These are phyloP conservation scores for Spodoptera frugiperda DNA, from an alignment of 1,140 invertebrate species.

Conservation along the genomic window DNA sequence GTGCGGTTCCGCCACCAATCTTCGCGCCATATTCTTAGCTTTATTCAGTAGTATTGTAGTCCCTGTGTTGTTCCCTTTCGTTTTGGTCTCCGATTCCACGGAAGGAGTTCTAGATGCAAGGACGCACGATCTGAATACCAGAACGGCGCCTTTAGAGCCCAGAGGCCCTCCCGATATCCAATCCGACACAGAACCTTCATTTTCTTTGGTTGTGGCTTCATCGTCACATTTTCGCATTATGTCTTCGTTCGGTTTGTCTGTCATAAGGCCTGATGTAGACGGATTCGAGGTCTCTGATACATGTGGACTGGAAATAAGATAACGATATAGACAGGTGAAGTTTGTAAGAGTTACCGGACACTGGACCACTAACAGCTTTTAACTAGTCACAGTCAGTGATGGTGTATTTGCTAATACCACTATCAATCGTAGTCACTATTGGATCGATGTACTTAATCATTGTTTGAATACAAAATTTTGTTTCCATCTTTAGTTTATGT, in stretches of 20 bases:
- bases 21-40: slow-evolving; percentile 80
- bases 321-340: not conserved
- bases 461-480: too few relatives aligned
- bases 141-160: slow-evolving; percentile 84
- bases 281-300: slow-evolving; percentile 79
- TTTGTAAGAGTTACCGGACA: too few relatives aligned
- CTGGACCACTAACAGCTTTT: too few relatives aligned
- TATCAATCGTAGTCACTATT: too few relatives aligned
- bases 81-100: slow-evolving; percentile 78
- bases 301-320: slow-evolving; percentile 76
- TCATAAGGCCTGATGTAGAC: slow-evolving; percentile 80
- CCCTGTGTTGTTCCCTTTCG: slow-evolving; percentile 76
- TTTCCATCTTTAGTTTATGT: too few relatives aligned
- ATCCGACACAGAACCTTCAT: slow-evolving; percentile 87
- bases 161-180: slow-evolving; percentile 86
- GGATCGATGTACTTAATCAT: too few relatives aligned
- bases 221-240: slow-evolving; percentile 81
- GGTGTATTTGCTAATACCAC: too few relatives aligned
- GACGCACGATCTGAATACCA: slow-evolving; percentile 87
- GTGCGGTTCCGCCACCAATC: slow-evolving; percentile 78
- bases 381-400: too few relatives aligned
- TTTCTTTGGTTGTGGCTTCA: slow-evolving; percentile 61
- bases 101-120: slow-evolving; percentile 82
- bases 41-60: slow-evolving; percentile 80
- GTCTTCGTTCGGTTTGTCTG: slow-evolving; percentile 60